Base-by-base conservation (phyloP, 2,797 vertebrate species). In the Neostethus bicornis region DNA sequence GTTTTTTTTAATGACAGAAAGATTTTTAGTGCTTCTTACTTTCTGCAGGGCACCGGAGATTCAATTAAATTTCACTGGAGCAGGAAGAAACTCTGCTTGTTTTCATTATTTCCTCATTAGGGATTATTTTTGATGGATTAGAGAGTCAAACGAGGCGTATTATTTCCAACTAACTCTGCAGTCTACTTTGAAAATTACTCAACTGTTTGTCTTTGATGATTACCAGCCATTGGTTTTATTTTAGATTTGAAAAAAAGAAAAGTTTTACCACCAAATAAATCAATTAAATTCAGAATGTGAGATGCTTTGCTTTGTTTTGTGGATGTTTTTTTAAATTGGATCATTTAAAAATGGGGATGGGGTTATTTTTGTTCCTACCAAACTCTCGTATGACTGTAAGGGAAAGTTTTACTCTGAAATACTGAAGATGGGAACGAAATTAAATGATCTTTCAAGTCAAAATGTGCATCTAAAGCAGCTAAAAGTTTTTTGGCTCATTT, bases 31-130 rank as follows among this genome's bases (percentile, higher is more conserved):
- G 9, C n/a, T 17, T 39, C 47, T 41, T 31, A 35, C 12, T 47
- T 57, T 43, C n/a, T 29, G 42, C 42, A 29, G 14, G 41, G 34
- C 9, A 25, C 13, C 29, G 37, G 12, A 19, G 45, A 24, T 44
- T 55, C 21, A 16, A 28, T 39, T 32, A 58, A 57, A 32, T n/a
- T 8, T 19, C 28, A 39, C 16, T 39, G 23, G 37, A 39, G 20
- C 7, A n/a, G 7, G 20, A 25, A 3, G 16, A 42, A 54, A 51
- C 41, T 44, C 2, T 10, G 2, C 42, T 14, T 21, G 4, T 19
- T n/a, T 34, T 46, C 32, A 49, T 54, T 54, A 37, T 43, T 60
- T 53, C 26, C 25, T 42, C 35, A 34, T 35, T 42, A 4, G 39
- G 25, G 11, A 11, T 3, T 12, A 17, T 49, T 41, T 24, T 35